A percentile compares a stretch with the other conserved stretches of the same genome.
phyloP scores from a whole-genome alignment of 2,113 vertebrate species.

The Tor tambroides region DNA sequence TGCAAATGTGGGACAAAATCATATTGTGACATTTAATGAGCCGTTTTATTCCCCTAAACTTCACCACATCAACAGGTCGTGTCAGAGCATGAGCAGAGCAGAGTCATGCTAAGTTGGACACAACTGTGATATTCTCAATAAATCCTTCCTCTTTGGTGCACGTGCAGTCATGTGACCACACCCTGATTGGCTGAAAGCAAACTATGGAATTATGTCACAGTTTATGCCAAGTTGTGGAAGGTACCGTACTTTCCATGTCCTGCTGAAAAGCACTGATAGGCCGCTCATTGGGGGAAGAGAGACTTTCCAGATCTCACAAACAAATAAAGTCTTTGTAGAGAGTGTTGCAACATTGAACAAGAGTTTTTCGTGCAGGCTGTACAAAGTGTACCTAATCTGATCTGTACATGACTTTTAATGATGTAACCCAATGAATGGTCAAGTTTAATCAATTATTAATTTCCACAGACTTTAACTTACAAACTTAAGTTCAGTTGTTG shows the following conservation, averaged over 20 bases:
- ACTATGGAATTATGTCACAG: conserved; percentile 71
- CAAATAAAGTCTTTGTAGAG: conserved; percentile 45
- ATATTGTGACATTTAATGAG: neutral
- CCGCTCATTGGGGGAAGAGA: conserved; percentile 39
- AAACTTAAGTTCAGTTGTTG: too few species aligned
- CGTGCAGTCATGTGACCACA: conserved; percentile 43
- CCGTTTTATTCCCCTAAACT: neutral
- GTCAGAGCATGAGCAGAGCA: neutral
- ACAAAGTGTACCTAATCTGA: neutral
- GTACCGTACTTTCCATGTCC: conserved; percentile 73
- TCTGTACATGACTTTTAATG: neutral
- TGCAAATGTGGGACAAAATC: neutral
- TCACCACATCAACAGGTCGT: neutral
- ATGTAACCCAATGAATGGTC: neutral
- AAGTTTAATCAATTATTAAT: neutral
- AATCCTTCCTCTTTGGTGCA: conserved; percentile 22
- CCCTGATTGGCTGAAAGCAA: conserved; percentile 37
- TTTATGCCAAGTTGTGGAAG: conserved; percentile 70
- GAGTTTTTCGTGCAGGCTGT: neutral
- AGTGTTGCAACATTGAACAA: neutral
- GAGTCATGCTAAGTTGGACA: neutral
- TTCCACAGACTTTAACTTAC: neutral
- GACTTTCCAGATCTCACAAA: conserved; percentile 35
- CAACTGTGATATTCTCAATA: neutral
- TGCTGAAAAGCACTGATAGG: conserved; percentile 59